Base-by-base conservation (phyloP, 1,140 invertebrate genomes). In the Drosophila subpulchrella region DNA sequence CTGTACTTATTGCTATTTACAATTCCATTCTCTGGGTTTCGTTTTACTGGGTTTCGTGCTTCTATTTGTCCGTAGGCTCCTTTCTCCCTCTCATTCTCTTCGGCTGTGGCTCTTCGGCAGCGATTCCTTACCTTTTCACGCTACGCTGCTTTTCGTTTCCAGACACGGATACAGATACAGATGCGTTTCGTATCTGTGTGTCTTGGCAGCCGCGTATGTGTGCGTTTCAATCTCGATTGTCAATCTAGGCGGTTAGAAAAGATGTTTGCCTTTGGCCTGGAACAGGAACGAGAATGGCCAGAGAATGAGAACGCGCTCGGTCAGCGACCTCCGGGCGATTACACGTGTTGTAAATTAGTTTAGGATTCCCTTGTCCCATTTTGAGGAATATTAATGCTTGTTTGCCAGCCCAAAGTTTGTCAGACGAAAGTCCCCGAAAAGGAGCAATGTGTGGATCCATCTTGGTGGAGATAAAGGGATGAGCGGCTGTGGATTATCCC, bases 271-370 rank as follows among this genome's bases (percentile, higher is more conserved):
- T 77, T 76, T 77, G 74, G 73, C 80, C 81, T 76, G 72, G 72
- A 75, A 75, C 76, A 65, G 76, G 76, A 63, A 75, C 71, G 71
- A 20, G 59, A 60, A 50, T 36, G 65, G 15, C 38, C n/a, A 50
- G 61, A 38, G 73, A 75, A 75, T 61, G 75, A 8, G 59, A 60
- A 56, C 56, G 67, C 42, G 56, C 48, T 41, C 83, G 84, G 84
- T 88, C 84, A 88, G 85, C 85, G 84, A 89, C 84, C 84, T 70
- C 57, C 58, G 50, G 46, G 42, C 75, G 84, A 81, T 81, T 88
- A 89, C 84, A 88, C 84, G 84, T 88, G 84, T 88, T 81, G 84
- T 89, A 88, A 88, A 89, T 88, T 89, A 84, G 85, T 84, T 84
- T 75, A 89, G 84, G 80, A 89, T 68, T 51, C 74, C 71, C 55